Evolutionary conservation across 2,113 vertebrate species (phyloP).

Genomic region (Eupsittula cactorum): DNA sequence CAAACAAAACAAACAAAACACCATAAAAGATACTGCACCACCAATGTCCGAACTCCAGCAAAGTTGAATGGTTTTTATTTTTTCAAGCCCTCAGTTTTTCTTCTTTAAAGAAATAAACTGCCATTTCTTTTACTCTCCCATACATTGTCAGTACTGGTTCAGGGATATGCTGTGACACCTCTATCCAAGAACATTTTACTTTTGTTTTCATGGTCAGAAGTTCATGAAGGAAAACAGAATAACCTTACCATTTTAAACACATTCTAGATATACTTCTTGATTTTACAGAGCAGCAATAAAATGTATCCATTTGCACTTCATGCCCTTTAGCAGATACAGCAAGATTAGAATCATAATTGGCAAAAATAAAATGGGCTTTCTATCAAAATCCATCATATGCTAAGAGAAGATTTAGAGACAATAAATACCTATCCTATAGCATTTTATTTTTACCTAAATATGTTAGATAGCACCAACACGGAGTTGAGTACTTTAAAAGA

Average conservation of each 20-base stretch:
- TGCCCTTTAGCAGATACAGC: neutral
- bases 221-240: slow-evolving; percentile 6
- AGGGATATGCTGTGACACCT: neutral
- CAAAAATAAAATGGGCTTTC: neutral
- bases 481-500: neutral
- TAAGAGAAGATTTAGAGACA: neutral
- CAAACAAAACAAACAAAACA: neutral
- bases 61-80: slow-evolving; percentile 58
- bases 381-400: neutral
- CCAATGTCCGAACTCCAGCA: neutral
- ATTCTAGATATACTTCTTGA: neutral
- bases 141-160: slow-evolving; percentile 4
- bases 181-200: neutral
- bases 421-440: neutral
- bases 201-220: neutral
- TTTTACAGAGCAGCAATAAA: slow-evolving; percentile 2
- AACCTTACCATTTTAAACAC: slow-evolving; percentile 5
- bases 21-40: neutral
- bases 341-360: neutral
- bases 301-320: neutral
- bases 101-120: slow-evolving; percentile 54
- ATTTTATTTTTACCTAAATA: neutral
- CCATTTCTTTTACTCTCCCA: slow-evolving; percentile 41
- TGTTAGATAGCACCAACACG: neutral
- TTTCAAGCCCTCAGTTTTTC: slow-evolving; percentile 24